These are phyloP conservation scores for Centruroides vittatus DNA, from an alignment of 1,140 invertebrate species.

Conservation along the genomic window DNA sequence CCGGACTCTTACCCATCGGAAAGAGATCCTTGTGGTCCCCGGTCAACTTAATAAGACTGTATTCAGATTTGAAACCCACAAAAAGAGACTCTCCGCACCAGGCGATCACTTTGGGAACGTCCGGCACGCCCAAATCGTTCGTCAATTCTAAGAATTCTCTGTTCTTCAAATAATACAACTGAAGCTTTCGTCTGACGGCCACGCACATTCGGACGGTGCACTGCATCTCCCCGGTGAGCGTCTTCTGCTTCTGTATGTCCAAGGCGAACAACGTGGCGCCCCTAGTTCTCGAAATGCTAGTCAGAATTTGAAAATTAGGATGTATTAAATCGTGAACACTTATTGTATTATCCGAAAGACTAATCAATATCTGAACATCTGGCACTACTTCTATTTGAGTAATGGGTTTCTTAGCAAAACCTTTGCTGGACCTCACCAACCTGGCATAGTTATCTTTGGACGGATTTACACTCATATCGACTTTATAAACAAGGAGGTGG, in stretches of 20 bases:
- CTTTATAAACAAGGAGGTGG: no score
- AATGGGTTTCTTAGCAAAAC: no score
- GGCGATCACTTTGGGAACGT: conserved; percentile 66
- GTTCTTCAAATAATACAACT: conserved; percentile 76
- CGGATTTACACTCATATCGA: no score
- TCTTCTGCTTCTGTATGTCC: conserved; percentile 33
- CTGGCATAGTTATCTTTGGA: no score
- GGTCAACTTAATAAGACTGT: conserved; percentile 52
- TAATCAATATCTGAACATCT: no score
- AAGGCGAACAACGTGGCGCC: no score
- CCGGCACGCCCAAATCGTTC: conserved; percentile 34
- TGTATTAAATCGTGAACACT: no score
- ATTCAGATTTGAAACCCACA: conserved; percentile 70
- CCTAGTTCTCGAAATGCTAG: no score
- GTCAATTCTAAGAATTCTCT: conserved; percentile 56
- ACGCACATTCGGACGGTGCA: conserved; percentile 69
- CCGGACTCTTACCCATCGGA: conserved; percentile 58
- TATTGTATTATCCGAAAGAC: no score
- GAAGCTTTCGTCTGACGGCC: conserved; percentile 65
- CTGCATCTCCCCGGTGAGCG: conserved; percentile 52
- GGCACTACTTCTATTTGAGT: no score
- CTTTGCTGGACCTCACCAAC: no score
- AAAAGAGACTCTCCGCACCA: conserved; percentile 72
- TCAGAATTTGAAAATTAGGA: no score
- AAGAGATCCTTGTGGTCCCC: conserved; percentile 65